Conservation (phyloP, 2,888 invertebrate species). For the Andrena chrysosceles region DNA sequence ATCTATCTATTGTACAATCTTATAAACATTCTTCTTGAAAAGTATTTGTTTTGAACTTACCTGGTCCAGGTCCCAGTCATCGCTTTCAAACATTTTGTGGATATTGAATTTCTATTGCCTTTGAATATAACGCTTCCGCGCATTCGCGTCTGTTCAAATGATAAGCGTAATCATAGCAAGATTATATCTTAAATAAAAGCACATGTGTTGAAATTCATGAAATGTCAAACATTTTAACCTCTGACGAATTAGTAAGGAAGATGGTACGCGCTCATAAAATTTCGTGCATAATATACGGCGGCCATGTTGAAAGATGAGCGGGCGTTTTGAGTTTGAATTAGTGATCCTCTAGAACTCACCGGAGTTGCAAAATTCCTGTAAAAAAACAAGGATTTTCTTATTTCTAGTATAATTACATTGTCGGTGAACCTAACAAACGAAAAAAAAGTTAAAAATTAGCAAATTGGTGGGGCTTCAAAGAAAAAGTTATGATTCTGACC, state of each 20-base stretch:
- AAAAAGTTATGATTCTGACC: no score
- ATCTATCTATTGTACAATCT: no score
- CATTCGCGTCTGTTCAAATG: not conserved
- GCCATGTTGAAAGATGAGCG: slow-evolving; percentile 4
- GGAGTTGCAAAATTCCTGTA: no score
- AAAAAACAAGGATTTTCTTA: no score
- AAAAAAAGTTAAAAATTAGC: no score
- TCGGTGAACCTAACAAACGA: no score
- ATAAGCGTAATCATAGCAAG: not conserved
- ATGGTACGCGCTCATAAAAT: not conserved
- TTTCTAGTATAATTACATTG: no score
- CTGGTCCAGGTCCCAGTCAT: slow-evolving; percentile 76
- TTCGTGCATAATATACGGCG: not conserved
- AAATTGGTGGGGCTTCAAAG: no score
- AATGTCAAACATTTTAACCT: slow-evolving; percentile 26
- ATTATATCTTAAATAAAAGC: not conserved
- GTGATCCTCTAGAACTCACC: no score
- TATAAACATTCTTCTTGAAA: not conserved
- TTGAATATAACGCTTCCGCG: not conserved
- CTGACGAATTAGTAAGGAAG: not conserved
- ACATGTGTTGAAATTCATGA: not conserved
- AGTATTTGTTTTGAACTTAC: slow-evolving; percentile 9
- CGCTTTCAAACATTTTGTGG: slow-evolving; percentile 65
- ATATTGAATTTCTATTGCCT: not conserved
- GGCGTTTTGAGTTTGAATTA: slow-evolving; percentile 21